Percentiles rank a stretch among this genome's conserved stretches.
Evolutionary conservation across 2,113 vertebrate species (phyloP).

Genomic region (Natator depressus): DNA sequence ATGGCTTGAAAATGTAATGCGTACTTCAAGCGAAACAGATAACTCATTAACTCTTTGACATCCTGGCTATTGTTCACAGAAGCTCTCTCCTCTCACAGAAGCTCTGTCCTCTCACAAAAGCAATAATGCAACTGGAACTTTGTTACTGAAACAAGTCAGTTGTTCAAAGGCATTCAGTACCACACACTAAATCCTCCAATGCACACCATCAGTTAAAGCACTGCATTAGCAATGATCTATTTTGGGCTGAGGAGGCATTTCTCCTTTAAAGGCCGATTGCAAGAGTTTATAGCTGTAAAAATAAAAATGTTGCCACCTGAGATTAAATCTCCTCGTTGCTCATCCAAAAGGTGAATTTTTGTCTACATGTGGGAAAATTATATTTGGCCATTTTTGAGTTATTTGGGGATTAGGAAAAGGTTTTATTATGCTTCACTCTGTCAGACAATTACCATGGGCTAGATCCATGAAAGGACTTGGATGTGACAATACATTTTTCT

Average conservation of each 20-base stretch:
- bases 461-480: no score
- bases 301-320: not conserved
- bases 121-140: not conserved
- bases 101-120: not conserved
- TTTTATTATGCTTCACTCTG: not conserved
- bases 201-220: accelerated
- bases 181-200: not conserved
- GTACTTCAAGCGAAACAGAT: not conserved
- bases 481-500: no score
- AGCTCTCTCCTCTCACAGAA: not conserved
- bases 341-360: not conserved
- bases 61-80: not conserved
- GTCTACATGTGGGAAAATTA: not conserved
- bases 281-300: not conserved
- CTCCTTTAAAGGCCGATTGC: not conserved
- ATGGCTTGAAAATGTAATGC: not conserved
- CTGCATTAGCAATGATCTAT: not conserved
- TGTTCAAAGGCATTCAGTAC: not conserved
- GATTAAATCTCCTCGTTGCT: not conserved
- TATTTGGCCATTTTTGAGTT: not conserved
- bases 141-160: not conserved
- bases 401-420: not conserved
- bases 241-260: not conserved
- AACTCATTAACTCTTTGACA: not conserved
- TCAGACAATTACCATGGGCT: no score